Evolutionary conservation across 92 coral and sea anemone species (phyloP).

Genomic region (Zoanthus sociatus): DNA sequence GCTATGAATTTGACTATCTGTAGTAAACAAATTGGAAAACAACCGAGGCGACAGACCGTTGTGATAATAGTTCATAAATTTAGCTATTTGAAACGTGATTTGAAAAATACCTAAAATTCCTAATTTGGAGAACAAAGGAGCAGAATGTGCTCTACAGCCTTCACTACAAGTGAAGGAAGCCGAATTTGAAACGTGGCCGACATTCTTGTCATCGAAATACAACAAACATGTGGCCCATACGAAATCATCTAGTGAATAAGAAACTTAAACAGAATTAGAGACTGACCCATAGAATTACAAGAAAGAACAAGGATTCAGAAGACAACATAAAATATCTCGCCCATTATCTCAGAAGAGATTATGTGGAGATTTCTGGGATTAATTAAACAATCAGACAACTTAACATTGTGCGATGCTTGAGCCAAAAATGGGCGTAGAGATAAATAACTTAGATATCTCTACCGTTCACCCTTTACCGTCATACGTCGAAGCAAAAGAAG

Average conservation of each 20-base stretch:
- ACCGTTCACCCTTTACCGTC: neutral
- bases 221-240: neutral
- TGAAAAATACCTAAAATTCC: too few relatives aligned
- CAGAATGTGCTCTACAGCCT: too few relatives aligned
- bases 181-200: constrained; percentile 5
- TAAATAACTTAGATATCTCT: neutral
- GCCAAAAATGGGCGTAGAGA: constrained; percentile 1
- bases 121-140: too few relatives aligned
- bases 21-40: too few relatives aligned
- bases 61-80: too few relatives aligned
- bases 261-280: neutral
- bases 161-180: neutral
- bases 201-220: constrained; percentile 7
- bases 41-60: too few relatives aligned
- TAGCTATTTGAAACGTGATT: too few relatives aligned
- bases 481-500: neutral
- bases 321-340: neutral
- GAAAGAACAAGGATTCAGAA: neutral
- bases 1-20: too few relatives aligned
- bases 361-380: neutral
- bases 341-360: neutral
- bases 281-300: neutral
- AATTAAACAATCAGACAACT: neutral
- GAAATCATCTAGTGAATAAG: constrained; percentile 4
- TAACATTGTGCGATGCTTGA: neutral